These are phyloP conservation scores for Trogon melanurus DNA, from an alignment of 2,113 vertebrate genomes.

Conservation along the genomic window DNA sequence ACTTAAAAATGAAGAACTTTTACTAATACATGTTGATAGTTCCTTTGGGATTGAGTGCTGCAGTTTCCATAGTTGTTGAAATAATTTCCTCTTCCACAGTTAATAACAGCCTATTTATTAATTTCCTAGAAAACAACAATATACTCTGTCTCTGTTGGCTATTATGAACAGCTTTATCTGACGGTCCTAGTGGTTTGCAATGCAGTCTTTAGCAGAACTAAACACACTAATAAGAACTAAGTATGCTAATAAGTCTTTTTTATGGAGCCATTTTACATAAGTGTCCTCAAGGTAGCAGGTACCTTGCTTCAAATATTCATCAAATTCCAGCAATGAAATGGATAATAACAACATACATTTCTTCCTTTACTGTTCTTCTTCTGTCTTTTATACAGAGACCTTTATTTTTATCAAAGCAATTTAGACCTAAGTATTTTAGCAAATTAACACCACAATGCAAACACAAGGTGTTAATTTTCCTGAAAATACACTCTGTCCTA, in stretches of 20 bases:
- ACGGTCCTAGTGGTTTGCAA: neutral
- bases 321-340: neutral
- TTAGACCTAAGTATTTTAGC: neutral
- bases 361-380: neutral
- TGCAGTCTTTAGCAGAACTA: neutral
- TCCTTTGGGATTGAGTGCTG: neutral
- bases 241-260: neutral
- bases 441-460: neutral
- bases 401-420: neutral
- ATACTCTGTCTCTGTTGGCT: neutral
- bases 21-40: neutral
- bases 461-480: neutral
- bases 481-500: neutral
- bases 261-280: neutral
- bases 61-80: neutral
- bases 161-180: neutral
- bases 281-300: neutral
- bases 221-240: neutral
- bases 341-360: neutral
- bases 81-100: slow-evolving; percentile 16
- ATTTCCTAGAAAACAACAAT: neutral
- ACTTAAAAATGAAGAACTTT: neutral
- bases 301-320: neutral
- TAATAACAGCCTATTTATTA: neutral
- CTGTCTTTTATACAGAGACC: neutral